phyloP scores from a whole-genome alignment of 30 jellyfish, hydroid and myxozoan genomes.

The Clytia hemisphaerica region DNA sequence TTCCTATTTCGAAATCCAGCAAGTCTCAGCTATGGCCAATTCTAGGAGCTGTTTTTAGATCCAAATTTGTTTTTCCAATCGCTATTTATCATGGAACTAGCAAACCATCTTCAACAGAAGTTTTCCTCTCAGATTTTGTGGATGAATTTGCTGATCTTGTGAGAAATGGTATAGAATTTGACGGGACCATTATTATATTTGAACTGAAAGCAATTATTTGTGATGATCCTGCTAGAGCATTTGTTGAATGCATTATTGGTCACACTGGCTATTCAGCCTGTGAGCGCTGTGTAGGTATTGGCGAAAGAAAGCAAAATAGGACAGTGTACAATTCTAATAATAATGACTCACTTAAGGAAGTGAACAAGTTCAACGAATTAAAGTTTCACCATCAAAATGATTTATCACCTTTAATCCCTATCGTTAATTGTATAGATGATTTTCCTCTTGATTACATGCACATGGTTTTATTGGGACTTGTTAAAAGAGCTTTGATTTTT shows the following conservation, averaged over 20 bases:
- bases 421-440: conserved; percentile 17
- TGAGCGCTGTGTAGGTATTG: conserved; percentile 45
- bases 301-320: conserved; percentile 15
- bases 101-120: no score
- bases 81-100: no score
- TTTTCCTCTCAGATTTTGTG: no score
- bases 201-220: background rate
- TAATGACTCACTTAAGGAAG: no score
- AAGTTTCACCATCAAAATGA: conserved; percentile 23
- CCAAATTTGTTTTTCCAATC: no score
- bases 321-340: no score
- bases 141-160: no score
- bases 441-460: conserved; percentile 28
- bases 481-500: background rate
- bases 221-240: conserved; percentile 50
- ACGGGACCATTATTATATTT: background rate
- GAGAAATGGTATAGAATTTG: background rate
- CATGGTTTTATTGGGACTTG: conserved; percentile 43
- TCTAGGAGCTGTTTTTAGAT: no score
- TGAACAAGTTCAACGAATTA: no score
- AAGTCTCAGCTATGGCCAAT: conserved; percentile 50
- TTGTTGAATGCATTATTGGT: conserved; percentile 20
- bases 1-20: no score
- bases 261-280: conserved; percentile 48
- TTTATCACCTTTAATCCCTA: conserved; percentile 5